Evolutionary conservation across 2,797 vertebrate genomes (phyloP).

Genomic region (Mormyrops boulengeri): DNA sequence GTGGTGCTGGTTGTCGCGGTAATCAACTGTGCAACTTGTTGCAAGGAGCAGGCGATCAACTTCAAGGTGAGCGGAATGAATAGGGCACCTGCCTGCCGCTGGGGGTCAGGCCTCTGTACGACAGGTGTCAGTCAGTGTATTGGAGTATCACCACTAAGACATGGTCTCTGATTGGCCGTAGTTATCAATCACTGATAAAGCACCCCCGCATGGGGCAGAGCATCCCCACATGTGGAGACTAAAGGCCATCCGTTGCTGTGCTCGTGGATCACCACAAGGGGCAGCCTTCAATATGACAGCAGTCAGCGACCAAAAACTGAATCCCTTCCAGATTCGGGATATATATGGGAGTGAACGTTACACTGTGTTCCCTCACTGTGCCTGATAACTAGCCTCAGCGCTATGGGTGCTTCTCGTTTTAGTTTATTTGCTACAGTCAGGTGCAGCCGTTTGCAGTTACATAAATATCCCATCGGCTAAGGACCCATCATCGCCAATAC

Average conservation of each 20-base stretch:
- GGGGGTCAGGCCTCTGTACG: not conserved
- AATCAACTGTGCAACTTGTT: conserved; percentile 69
- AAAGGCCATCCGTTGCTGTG: not conserved
- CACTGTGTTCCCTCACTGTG: not conserved
- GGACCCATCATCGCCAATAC: not conserved
- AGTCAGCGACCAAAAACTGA: not conserved
- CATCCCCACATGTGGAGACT: not conserved
- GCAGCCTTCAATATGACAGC: not conserved
- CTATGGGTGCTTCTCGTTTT: not conserved
- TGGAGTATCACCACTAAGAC: not conserved
- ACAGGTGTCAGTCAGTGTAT: not conserved
- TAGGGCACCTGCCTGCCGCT: not conserved
- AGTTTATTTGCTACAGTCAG: not conserved
- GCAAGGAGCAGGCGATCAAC: conserved; percentile 71
- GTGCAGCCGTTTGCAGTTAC: not conserved
- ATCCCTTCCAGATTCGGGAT: not conserved
- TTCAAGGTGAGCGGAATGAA: conserved; percentile 62
- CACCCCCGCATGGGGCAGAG: not conserved
- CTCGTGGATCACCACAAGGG: not conserved
- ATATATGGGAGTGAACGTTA: not conserved
- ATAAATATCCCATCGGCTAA: not conserved
- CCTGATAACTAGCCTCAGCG: not conserved
- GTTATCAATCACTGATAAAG: not conserved
- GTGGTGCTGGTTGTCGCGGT: conserved; percentile 58
- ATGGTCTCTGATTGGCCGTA: not conserved